Conservation (phyloP, 1,140 invertebrate genomes). For the Chymomyza costata region DNA sequence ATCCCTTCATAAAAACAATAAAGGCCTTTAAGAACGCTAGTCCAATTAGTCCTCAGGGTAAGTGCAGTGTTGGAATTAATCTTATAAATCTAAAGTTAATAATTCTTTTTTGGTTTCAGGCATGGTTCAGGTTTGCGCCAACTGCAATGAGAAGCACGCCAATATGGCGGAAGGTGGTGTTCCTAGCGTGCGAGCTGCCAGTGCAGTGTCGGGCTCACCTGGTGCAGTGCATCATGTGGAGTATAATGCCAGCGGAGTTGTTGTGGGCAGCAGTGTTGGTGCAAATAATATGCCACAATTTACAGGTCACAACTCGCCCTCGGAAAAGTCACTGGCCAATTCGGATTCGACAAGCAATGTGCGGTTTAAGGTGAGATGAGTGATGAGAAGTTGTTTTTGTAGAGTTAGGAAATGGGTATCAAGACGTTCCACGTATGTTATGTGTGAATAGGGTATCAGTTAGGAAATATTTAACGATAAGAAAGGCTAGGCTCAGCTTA, state of each 20-base stretch:
- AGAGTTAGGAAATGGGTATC: too few relatives aligned
- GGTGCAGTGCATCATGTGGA: conserved; percentile 41
- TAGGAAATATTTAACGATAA: too few relatives aligned
- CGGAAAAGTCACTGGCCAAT: conserved; percentile 69
- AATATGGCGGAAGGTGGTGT: conserved; percentile 60
- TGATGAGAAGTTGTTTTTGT: too few relatives aligned
- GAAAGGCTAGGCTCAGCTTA: too few relatives aligned
- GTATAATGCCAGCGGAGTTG: conserved; percentile 38
- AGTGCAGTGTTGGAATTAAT: conserved; percentile 36
- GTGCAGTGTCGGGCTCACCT: conserved; percentile 12
- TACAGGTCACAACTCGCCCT: conserved; percentile 63
- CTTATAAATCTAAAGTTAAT: conserved; percentile 1
- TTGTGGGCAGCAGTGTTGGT: conserved; percentile 4
- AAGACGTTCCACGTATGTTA: too few relatives aligned
- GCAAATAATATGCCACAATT: conserved; percentile 26
- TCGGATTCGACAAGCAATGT: conserved; percentile 73
- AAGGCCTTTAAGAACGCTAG: conserved; percentile 87
- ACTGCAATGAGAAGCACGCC: conserved; percentile 78
- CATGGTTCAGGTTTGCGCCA: conserved; percentile 89
- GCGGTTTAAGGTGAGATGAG: conserved; percentile 64
- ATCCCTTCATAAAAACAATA: conserved; percentile 88
- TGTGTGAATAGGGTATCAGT: too few relatives aligned
- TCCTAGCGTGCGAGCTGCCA: conserved; percentile 4
- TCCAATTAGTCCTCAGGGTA: conserved; percentile 86
- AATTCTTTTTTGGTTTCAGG: conserved; percentile 64